Percentiles rank a stretch among this genome's conserved stretches.
phyloP scores from a whole-genome alignment of 1,140 invertebrate genomes.

The Cydia amplana region DNA sequence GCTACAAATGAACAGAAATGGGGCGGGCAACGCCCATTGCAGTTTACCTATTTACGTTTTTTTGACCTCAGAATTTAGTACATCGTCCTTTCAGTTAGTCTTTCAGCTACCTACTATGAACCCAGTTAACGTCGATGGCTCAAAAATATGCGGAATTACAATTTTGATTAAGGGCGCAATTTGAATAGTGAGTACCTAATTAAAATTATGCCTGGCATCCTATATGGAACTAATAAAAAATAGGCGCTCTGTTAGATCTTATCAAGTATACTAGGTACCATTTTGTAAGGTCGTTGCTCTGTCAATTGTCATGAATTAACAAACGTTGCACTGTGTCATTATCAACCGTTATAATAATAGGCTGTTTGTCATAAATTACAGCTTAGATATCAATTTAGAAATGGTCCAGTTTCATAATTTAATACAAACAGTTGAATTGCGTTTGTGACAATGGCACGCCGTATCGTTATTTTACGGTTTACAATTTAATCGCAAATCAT shows the following conservation, averaged over 20 bases:
- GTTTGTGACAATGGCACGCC: too few relatives aligned
- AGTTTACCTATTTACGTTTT: conserved; percentile 17
- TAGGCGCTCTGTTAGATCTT: background rate
- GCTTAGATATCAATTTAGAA: background rate
- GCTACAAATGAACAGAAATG: background rate
- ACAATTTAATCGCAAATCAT: too few relatives aligned
- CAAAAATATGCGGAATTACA: too few relatives aligned
- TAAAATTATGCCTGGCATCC: too few relatives aligned
- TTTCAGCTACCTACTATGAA: background rate
- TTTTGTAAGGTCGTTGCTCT: conserved; percentile 2
- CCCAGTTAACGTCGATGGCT: background rate
- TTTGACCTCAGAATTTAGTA: background rate
- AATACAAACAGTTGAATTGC: background rate
- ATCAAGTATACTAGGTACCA: background rate
- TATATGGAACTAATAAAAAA: background rate
- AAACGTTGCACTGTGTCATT: conserved; percentile 5
- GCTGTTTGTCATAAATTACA: background rate
- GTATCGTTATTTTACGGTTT: too few relatives aligned
- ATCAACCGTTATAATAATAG: background rate
- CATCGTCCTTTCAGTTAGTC: background rate
- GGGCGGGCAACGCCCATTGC: conserved; percentile 3
- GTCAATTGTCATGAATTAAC: background rate
- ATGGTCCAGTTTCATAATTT: background rate
- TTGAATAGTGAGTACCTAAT: too few relatives aligned
- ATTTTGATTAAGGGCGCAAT: too few relatives aligned